A percentile compares a stretch with the other conserved stretches of the same genome.
Evolutionary conservation across 2,113 vertebrate species (phyloP).

Genomic region (Epinephelus fuscoguttatus): DNA sequence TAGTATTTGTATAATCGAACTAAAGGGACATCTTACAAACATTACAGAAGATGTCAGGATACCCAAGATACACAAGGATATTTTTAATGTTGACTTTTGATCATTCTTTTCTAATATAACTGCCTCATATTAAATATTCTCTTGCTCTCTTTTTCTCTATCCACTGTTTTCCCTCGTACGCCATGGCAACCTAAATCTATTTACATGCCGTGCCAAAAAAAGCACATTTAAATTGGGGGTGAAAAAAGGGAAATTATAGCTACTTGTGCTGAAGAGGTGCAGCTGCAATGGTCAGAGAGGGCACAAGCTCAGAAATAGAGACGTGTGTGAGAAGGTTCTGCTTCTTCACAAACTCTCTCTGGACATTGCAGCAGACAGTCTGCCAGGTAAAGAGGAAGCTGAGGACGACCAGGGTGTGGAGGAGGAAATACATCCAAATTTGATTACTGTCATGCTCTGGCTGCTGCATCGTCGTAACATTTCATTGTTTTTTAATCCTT

Average conservation of each 20-base stretch:
- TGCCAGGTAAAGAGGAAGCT: constrained; percentile 1
- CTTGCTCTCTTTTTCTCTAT: neutral
- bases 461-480: constrained; percentile 12
- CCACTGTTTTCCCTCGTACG: neutral
- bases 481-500: neutral
- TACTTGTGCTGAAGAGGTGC: constrained; percentile 31
- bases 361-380: constrained; percentile 33
- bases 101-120: neutral
- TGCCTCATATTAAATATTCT: neutral
- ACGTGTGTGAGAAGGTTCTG: constrained; percentile 26
- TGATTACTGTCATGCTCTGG: constrained; percentile 14
- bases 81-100: neutral
- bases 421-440: constrained; percentile 31
- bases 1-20: neutral
- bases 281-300: constrained; percentile 17
- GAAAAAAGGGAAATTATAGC: neutral
- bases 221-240: neutral
- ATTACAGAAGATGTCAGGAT: neutral
- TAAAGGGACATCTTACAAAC: neutral
- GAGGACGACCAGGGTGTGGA: neutral
- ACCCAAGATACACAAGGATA: neutral
- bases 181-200: neutral
- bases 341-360: constrained; percentile 31
- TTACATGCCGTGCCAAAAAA: neutral
- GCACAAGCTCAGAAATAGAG: neutral